These are phyloP conservation scores for Anableps anableps DNA, from an alignment of 2,797 vertebrate species.

Conservation along the genomic window DNA sequence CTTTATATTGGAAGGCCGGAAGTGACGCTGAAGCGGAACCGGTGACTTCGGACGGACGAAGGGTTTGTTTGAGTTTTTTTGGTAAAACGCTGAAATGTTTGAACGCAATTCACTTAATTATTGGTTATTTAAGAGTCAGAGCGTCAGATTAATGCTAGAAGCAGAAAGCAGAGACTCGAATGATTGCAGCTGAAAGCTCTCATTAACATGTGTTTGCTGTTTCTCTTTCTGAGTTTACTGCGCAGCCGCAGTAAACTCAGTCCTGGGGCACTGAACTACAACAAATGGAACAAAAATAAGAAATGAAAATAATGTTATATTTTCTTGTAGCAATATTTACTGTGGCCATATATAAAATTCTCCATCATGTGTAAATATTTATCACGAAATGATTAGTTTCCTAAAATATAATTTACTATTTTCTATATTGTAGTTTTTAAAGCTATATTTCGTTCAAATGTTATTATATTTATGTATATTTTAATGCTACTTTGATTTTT, in stretches of 20 bases:
- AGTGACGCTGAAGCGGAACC: not conserved
- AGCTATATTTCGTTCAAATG: too few relatives aligned
- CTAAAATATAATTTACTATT: too few relatives aligned
- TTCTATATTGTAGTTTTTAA: too few relatives aligned
- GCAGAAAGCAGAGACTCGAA: not conserved
- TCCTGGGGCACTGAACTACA: too few relatives aligned
- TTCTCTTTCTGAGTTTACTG: not conserved
- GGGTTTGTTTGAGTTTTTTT: not conserved
- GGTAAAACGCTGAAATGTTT: not conserved
- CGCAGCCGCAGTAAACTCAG: slow-evolving; percentile 4
- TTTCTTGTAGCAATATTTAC: too few relatives aligned
- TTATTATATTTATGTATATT: too few relatives aligned
- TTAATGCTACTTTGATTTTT: too few relatives aligned
- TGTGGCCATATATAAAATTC: too few relatives aligned
- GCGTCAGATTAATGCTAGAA: not conserved
- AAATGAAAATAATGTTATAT: too few relatives aligned
- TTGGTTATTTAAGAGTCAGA: not conserved
- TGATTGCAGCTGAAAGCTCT: not conserved
- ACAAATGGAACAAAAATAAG: too few relatives aligned
- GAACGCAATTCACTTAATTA: not conserved
- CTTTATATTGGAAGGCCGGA: not conserved
- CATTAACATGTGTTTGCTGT: not conserved
- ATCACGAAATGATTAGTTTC: too few relatives aligned
- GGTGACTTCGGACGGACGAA: slow-evolving; percentile 9
- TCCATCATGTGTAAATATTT: too few relatives aligned